Conservation (phyloP, 2,797 vertebrate genomes). For the Monodelphis domestica region DNA sequence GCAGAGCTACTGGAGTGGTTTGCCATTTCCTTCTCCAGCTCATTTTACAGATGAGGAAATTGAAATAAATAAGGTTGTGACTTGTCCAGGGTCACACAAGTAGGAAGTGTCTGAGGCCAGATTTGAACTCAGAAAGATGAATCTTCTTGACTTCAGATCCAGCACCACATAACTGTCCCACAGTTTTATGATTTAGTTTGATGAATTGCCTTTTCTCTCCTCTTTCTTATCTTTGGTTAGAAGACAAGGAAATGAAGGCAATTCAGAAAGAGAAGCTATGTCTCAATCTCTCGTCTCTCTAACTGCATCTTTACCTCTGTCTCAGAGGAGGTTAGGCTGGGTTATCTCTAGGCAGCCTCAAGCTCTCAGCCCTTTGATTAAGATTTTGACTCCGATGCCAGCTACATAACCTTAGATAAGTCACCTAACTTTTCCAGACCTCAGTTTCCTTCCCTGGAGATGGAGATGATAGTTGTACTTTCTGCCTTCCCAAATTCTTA, state of each 20-base stretch:
- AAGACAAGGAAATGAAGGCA: background rate
- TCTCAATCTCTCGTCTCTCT: no score
- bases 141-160: no score
- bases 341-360: background rate
- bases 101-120: no score
- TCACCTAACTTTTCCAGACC: background rate
- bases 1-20: no score
- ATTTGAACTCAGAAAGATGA: no score
- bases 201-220: background rate
- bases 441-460: background rate
- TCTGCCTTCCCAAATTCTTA: background rate
- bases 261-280: background rate
- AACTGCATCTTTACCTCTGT: background rate
- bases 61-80: no score
- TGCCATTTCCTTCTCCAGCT: no score
- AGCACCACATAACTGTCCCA: no score
- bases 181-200: background rate
- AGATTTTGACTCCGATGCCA: background rate
- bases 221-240: background rate
- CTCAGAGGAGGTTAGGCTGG: background rate
- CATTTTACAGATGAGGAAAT: no score
- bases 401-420: background rate
- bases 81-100: no score
- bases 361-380: background rate
- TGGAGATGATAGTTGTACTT: background rate